These are phyloP conservation scores for Fissipunctia ypsillon DNA, from an alignment of 2,888 invertebrate species.

Conservation along the genomic window DNA sequence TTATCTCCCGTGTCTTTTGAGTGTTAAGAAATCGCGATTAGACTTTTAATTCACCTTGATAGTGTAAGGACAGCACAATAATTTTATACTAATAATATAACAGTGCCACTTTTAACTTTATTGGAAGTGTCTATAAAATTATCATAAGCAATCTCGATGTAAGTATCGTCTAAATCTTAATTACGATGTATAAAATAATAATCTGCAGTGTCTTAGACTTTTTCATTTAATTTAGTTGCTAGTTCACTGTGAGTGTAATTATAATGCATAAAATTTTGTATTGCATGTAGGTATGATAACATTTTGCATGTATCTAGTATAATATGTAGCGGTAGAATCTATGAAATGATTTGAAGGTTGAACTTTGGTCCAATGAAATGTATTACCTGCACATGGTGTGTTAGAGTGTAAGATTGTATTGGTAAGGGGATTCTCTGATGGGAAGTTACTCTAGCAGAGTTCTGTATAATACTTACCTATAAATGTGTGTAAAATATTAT, in stretches of 20 bases:
- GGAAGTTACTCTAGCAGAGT: constrained; percentile 47
- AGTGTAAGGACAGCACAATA: constrained; percentile 86
- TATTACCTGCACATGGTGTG: constrained; percentile 87
- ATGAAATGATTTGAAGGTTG: constrained; percentile 87
- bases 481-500: constrained; percentile 50
- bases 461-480: constrained; percentile 50
- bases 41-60: constrained; percentile 77
- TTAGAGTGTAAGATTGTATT: constrained; percentile 77
- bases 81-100: constrained; percentile 76
- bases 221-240: constrained; percentile 71
- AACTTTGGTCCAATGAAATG: constrained; percentile 90
- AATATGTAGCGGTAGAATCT: constrained; percentile 69
- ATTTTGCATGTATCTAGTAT: constrained; percentile 67
- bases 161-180: constrained; percentile 68
- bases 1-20: constrained; percentile 75
- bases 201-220: constrained; percentile 77
- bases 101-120: constrained; percentile 86
- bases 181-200: constrained; percentile 65
- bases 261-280: constrained; percentile 67
- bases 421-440: constrained; percentile 58
- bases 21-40: constrained; percentile 77
- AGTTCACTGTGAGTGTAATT: constrained; percentile 72
- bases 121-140: constrained; percentile 75
- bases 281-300: constrained; percentile 65
- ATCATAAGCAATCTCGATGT: constrained; percentile 76